Evolutionary conservation across 2,797 vertebrate genomes (phyloP).

Genomic region (Epinephelus malabaricus): DNA sequence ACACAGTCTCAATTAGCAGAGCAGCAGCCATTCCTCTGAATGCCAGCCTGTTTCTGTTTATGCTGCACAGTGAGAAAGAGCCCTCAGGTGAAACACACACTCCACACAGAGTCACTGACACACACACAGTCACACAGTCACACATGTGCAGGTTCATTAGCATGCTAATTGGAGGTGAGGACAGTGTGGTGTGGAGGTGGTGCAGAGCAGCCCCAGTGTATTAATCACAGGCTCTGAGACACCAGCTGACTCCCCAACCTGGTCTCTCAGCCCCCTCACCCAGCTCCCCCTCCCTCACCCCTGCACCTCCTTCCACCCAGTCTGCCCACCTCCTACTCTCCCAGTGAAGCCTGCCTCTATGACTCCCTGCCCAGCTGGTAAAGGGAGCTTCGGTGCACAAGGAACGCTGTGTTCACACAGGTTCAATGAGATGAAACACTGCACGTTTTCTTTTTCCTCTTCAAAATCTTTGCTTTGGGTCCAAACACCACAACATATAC

Average conservation of each 20-base stretch:
- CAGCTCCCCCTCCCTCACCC: constrained; percentile 27
- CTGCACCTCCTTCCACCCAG: constrained; percentile 44
- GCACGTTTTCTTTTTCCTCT: constrained; percentile 34
- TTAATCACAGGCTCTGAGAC: constrained; percentile 79
- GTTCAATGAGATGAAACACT: constrained; percentile 51
- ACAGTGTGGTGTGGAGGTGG: constrained; percentile 81
- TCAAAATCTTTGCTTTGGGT: neutral
- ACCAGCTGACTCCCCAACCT: constrained; percentile 77
- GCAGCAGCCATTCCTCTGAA: constrained; percentile 64
- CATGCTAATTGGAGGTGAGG: constrained; percentile 86
- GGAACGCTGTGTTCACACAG: constrained; percentile 68
- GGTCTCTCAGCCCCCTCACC: constrained; percentile 46
- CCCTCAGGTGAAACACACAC: constrained; percentile 76
- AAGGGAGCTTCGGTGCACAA: constrained; percentile 54
- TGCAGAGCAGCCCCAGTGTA: constrained; percentile 75
- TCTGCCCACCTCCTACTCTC: constrained; percentile 53
- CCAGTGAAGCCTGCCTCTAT: constrained; percentile 53
- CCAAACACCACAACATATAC: neutral
- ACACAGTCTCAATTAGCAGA: constrained; percentile 65
- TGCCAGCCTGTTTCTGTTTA: constrained; percentile 77
- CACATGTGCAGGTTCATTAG: constrained; percentile 77
- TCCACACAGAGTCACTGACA: constrained; percentile 39
- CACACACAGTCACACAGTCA: constrained; percentile 46
- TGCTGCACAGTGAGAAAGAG: constrained; percentile 69
- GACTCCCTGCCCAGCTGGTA: constrained; percentile 57